These are phyloP conservation scores for Tenualosa ilisha DNA, from an alignment of 2,797 vertebrate genomes.

Conservation along the genomic window DNA sequence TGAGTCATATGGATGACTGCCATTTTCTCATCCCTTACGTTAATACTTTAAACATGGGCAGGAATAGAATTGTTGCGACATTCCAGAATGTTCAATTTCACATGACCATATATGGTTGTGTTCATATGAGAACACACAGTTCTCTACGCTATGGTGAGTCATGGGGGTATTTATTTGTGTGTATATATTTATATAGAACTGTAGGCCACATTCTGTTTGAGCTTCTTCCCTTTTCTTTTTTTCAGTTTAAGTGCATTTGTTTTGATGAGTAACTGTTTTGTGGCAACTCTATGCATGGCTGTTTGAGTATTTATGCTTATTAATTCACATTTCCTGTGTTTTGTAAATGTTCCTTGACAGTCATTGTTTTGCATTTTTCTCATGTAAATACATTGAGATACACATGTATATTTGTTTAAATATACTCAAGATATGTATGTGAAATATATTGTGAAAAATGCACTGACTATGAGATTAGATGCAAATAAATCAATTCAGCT, in stretches of 20 bases:
- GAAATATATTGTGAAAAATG: constrained; percentile 27
- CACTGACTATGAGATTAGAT: constrained; percentile 41
- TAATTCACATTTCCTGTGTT: constrained; percentile 35
- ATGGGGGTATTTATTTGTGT: background rate
- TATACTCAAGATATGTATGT: constrained; percentile 14
- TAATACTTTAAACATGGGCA: background rate
- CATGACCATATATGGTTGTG: background rate
- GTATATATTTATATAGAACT: constrained; percentile 22
- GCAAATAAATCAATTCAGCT: constrained; percentile 34
- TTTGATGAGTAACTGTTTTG: constrained; percentile 25
- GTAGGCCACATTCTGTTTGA: background rate
- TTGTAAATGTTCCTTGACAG: constrained; percentile 27
- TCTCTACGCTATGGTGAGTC: constrained; percentile 8
- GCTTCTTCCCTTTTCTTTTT: constrained; percentile 14
- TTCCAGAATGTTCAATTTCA: constrained; percentile 9
- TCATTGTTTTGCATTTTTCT: constrained; percentile 15
- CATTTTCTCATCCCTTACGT: background rate
- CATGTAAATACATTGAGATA: constrained; percentile 19
- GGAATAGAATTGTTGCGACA: background rate
- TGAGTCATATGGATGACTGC: constrained; percentile 1
- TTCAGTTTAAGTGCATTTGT: constrained; percentile 24
- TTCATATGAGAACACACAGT: background rate
- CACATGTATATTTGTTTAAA: constrained; percentile 35
- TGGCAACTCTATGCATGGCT: constrained; percentile 46
- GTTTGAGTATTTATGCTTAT: constrained; percentile 23